phyloP scores from a whole-genome alignment of 2,797 vertebrate genomes.

The Nasua narica region DNA sequence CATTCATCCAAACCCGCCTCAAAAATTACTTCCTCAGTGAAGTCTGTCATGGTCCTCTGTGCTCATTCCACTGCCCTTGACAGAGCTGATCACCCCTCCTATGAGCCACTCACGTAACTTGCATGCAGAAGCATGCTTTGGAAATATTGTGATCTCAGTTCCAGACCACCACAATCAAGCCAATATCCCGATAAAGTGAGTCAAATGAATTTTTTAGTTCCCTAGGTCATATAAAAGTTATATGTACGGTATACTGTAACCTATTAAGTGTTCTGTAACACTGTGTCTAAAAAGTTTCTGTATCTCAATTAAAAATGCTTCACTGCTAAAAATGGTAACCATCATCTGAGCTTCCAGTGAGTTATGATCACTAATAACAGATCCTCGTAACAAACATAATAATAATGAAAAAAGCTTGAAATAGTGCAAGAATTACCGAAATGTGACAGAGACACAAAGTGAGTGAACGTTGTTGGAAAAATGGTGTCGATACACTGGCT shows the following conservation, averaged over 20 bases:
- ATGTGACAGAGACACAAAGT: background rate
- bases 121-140: background rate
- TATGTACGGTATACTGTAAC: background rate
- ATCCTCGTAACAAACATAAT: background rate
- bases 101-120: background rate
- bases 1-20: background rate
- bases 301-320: background rate
- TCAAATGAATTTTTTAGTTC: background rate
- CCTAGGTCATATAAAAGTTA: background rate
- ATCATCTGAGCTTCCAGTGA: background rate
- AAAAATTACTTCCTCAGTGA: background rate
- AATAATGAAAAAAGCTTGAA: background rate
- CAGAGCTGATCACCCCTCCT: background rate
- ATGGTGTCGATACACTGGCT: background rate
- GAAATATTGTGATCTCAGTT: background rate
- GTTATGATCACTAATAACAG: background rate
- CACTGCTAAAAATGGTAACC: background rate
- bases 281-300: background rate
- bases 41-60: background rate
- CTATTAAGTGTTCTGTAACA: background rate
- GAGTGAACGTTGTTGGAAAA: background rate
- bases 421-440: background rate
- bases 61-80: background rate
- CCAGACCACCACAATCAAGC: background rate
- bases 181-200: background rate